phyloP scores from a whole-genome alignment of 1,140 invertebrate species.

The Teleogryllus occipitalis region DNA sequence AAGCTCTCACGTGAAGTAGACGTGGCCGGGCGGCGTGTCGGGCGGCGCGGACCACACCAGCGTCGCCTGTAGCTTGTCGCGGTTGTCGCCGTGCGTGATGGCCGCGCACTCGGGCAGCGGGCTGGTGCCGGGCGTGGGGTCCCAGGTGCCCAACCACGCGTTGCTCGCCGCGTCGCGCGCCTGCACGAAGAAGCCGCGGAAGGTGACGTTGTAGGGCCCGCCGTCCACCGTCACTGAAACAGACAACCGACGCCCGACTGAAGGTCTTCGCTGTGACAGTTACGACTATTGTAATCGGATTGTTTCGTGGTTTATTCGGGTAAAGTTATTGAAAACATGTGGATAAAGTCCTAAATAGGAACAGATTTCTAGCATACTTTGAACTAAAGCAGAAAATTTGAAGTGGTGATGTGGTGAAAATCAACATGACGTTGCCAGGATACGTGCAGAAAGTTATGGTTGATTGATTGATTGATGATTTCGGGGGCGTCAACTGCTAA shows the following conservation, averaged over 20 bases:
- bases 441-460: too few relatives aligned
- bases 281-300: too few relatives aligned
- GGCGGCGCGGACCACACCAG: slow-evolving; percentile 64
- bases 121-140: slow-evolving; percentile 59
- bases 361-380: too few relatives aligned
- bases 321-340: too few relatives aligned
- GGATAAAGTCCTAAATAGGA: too few relatives aligned
- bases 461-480: too few relatives aligned
- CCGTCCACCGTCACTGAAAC: slow-evolving; percentile 11
- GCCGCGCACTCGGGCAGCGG: slow-evolving; percentile 66
- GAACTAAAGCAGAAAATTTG: too few relatives aligned
- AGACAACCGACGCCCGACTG: neutral
- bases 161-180: slow-evolving; percentile 59
- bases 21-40: slow-evolving; percentile 47
- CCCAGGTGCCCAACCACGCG: slow-evolving; percentile 63
- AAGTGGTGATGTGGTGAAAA: too few relatives aligned
- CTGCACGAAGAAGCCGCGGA: slow-evolving; percentile 74
- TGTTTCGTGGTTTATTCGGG: too few relatives aligned
- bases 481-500: too few relatives aligned
- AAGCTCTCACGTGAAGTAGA: slow-evolving; percentile 66
- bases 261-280: too few relatives aligned
- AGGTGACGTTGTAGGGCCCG: slow-evolving; percentile 36
- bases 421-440: too few relatives aligned
- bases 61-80: slow-evolving; percentile 59
- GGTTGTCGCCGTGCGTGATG: slow-evolving; percentile 68